Evolutionary conservation across 2,797 vertebrate genomes (phyloP).

Genomic region (Pangasius mekongensis): DNA sequence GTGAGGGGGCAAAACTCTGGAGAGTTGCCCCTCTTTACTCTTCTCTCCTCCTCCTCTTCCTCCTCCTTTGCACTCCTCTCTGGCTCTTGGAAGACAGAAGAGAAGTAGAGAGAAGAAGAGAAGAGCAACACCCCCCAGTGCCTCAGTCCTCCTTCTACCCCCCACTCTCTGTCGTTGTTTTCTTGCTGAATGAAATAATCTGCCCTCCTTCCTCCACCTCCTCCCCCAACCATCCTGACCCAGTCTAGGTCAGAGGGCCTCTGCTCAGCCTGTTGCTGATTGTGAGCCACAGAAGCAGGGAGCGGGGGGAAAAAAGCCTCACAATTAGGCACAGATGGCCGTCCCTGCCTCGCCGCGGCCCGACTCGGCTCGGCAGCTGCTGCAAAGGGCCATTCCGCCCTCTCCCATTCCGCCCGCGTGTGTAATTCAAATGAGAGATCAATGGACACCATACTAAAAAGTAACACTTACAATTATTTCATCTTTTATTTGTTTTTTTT

Average conservation of each 20-base stretch:
- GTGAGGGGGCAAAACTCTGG: constrained; percentile 52
- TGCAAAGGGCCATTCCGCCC: constrained; percentile 47
- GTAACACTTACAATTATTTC: constrained; percentile 52
- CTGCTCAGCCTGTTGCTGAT: constrained; percentile 84
- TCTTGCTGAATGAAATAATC: constrained; percentile 85
- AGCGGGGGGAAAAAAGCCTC: constrained; percentile 66
- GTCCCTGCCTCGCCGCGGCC: constrained; percentile 71
- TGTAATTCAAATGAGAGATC: constrained; percentile 59
- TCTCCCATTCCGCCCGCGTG: constrained; percentile 41
- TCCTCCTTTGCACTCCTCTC: constrained; percentile 64
- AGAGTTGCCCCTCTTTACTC: constrained; percentile 71
- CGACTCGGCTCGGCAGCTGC: constrained; percentile 29
- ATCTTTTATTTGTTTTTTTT: constrained; percentile 34
- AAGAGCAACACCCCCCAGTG: not conserved
- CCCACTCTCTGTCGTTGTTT: constrained; percentile 75
- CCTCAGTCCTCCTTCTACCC: not conserved
- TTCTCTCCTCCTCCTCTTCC: constrained; percentile 26
- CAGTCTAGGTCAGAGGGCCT: constrained; percentile 83
- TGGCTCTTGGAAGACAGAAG: constrained; percentile 39
- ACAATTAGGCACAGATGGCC: constrained; percentile 85
- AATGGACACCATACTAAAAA: constrained; percentile 43
- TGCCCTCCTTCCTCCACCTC: constrained; percentile 74
- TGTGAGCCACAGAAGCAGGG: constrained; percentile 77
- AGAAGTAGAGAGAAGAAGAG: constrained; percentile 20
- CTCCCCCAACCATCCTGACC: constrained; percentile 70